Evolutionary conservation across 2,797 vertebrate genomes (phyloP).

Genomic region (Glossophaga mutica): DNA sequence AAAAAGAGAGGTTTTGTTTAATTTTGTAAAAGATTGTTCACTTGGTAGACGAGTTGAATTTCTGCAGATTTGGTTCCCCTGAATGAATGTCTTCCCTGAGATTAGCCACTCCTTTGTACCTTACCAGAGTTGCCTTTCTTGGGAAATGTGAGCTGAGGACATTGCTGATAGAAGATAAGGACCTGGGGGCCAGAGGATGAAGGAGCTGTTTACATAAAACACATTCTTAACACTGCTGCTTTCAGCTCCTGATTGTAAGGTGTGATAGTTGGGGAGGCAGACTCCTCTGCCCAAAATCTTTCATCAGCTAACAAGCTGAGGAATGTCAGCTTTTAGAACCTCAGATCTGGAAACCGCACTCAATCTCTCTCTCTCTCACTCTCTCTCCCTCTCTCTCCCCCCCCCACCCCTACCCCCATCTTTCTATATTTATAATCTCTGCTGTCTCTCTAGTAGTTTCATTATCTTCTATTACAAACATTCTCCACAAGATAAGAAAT

Average conservation of each 20-base stretch:
- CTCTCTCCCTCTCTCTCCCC: too few relatives aligned
- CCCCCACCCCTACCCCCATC: neutral
- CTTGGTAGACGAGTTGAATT: neutral
- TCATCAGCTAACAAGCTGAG: neutral
- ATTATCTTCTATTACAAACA: neutral
- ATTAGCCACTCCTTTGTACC: neutral
- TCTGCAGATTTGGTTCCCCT: neutral
- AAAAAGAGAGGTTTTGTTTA: slow-evolving; percentile 5
- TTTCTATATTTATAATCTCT: neutral
- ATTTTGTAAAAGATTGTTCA: neutral
- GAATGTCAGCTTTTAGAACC: slow-evolving; percentile 37
- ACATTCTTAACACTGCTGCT: neutral
- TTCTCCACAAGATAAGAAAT: neutral
- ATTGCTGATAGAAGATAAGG: neutral
- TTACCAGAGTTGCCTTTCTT: neutral
- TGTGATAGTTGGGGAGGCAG: slow-evolving; percentile 29
- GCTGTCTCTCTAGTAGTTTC: neutral
- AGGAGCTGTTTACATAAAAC: neutral
- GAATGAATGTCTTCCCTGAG: neutral
- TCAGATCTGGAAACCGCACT: neutral
- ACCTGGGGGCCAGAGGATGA: neutral
- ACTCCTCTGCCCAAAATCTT: slow-evolving; percentile 38
- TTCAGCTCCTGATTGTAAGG: slow-evolving; percentile 51
- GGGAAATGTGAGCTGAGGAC: neutral
- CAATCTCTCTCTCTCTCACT: neutral